Conservation (phyloP, 2,797 vertebrate species). For the Alfaro cultratus region DNA sequence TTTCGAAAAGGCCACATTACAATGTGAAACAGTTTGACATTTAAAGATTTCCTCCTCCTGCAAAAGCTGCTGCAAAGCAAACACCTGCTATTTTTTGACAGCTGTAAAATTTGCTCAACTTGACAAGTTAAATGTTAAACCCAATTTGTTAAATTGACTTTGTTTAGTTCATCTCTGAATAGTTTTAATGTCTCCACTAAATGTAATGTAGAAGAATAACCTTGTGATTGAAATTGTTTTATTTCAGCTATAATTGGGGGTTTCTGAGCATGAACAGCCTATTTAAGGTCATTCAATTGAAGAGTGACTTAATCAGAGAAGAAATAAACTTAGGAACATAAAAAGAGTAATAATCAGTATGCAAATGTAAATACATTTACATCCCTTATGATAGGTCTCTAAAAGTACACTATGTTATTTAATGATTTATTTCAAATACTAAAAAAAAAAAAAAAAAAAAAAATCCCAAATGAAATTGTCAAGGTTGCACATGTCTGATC, state of each 20-base stretch:
- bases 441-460: background rate
- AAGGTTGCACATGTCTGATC: constrained; percentile 19
- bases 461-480: constrained; percentile 8
- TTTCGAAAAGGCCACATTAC: constrained; percentile 30
- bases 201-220: background rate
- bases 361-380: background rate
- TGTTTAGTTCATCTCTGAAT: background rate
- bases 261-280: background rate
- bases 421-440: background rate
- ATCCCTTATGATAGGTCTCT: background rate
- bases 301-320: background rate
- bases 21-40: constrained; percentile 38
- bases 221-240: background rate
- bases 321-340: background rate
- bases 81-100: constrained; percentile 13
- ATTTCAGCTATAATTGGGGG: background rate
- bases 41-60: constrained; percentile 16
- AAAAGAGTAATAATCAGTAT: background rate
- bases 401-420: background rate
- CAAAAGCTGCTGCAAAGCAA: background rate
- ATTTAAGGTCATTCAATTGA: background rate
- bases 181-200: no score
- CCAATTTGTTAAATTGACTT: background rate
- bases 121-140: background rate
- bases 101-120: constrained; percentile 4